Evolutionary conservation across 2,888 invertebrate species (phyloP).

Genomic region (Apodemia zela): DNA sequence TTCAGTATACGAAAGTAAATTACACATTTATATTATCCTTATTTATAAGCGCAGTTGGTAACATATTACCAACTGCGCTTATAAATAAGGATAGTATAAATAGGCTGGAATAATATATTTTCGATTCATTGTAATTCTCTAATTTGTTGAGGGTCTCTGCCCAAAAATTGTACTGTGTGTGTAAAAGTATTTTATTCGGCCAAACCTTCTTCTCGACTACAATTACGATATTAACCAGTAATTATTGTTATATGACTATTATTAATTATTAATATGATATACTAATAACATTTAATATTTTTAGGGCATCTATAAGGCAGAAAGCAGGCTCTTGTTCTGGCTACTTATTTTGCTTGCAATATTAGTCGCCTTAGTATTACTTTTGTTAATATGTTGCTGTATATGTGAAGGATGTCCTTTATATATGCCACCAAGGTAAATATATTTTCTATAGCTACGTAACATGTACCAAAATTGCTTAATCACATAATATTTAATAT

Average conservation of each 20-base stretch:
- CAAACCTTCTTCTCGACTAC: too few species aligned
- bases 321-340: slow-evolving; percentile 88
- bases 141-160: too few species aligned
- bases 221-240: too few species aligned
- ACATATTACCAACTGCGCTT: too few species aligned
- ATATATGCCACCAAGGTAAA: slow-evolving; percentile 86
- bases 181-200: too few species aligned
- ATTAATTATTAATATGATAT: not conserved
- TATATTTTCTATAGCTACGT: slow-evolving; percentile 24
- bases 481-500: not conserved
- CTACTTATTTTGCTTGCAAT: slow-evolving; percentile 87
- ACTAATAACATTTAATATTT: slow-evolving; percentile 41
- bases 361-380: slow-evolving; percentile 85
- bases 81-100: too few species aligned
- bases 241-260: not conserved
- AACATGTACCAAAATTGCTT: slow-evolving; percentile 16
- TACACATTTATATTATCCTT: too few species aligned
- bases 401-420: slow-evolving; percentile 92
- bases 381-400: slow-evolving; percentile 89
- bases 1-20: too few species aligned
- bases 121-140: too few species aligned
- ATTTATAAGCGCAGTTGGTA: too few species aligned
- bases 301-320: slow-evolving; percentile 86
- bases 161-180: too few species aligned
- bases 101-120: too few species aligned